Conservation (phyloP, 2,888 invertebrate genomes). For the Encarsia formosa region DNA sequence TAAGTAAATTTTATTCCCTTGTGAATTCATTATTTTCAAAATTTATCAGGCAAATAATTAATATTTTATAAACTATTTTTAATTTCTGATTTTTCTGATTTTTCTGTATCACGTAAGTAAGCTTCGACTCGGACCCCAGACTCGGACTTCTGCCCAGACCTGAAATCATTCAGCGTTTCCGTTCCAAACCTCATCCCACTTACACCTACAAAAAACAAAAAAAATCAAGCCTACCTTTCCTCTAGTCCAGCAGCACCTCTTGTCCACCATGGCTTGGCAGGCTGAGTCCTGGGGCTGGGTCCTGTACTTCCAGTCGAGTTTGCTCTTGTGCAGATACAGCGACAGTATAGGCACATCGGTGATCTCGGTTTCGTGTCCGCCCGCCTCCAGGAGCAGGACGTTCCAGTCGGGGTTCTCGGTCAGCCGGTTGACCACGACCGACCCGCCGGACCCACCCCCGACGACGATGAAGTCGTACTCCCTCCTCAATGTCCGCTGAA, state of each 20-base stretch:
- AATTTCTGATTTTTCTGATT: too few relatives aligned
- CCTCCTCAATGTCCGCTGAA: conserved; percentile 60
- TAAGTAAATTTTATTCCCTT: too few relatives aligned
- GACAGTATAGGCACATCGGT: conserved; percentile 84
- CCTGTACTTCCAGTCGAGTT: conserved; percentile 88
- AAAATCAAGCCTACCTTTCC: conserved; percentile 61
- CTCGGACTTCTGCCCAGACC: too few relatives aligned
- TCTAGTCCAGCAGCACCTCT: conserved; percentile 83
- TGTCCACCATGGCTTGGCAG: conserved; percentile 81
- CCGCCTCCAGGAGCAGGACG: conserved; percentile 77
- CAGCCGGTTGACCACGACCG: conserved; percentile 76
- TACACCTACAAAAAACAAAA: too few relatives aligned
- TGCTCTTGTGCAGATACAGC: conserved; percentile 82
- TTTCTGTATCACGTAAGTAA: too few relatives aligned
- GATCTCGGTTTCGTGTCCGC: conserved; percentile 82
- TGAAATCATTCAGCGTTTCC: too few relatives aligned
- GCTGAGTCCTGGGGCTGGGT: conserved; percentile 80
- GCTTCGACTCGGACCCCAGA: too few relatives aligned
- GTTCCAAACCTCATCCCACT: too few relatives aligned
- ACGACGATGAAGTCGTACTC: conserved; percentile 81
- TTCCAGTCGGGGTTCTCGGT: conserved; percentile 76
- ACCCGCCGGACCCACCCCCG: conserved; percentile 81
- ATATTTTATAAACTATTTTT: too few relatives aligned
- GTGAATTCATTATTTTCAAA: too few relatives aligned
- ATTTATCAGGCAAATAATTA: too few relatives aligned